These are phyloP conservation scores for Leucophenga maculata DNA, from an alignment of 2,888 invertebrate species.

Conservation along the genomic window DNA sequence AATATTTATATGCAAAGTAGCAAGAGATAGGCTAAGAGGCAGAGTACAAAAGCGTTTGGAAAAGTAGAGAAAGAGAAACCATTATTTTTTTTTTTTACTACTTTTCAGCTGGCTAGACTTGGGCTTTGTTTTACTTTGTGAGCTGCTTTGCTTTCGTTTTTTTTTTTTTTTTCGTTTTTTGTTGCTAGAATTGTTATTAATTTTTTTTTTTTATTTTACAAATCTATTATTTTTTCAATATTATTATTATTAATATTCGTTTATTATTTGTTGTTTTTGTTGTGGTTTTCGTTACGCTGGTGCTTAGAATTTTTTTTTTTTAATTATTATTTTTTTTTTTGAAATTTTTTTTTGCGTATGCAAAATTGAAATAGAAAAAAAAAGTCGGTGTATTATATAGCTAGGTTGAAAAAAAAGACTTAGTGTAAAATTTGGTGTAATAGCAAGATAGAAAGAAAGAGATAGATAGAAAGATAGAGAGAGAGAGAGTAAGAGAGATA, in stretches of 20 bases:
- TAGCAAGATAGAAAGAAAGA: too few species aligned
- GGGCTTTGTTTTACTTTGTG: neutral
- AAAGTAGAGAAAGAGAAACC: neutral
- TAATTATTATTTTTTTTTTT: neutral
- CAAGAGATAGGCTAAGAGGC: neutral
- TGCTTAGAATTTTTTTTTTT: neutral
- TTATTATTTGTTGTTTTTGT: neutral
- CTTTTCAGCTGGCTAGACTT: neutral
- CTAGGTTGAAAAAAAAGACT: too few species aligned
- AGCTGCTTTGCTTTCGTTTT: neutral
- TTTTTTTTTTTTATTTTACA: neutral
- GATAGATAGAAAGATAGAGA: constrained; percentile 11
- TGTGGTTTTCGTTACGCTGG: neutral
- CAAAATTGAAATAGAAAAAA: neutral
- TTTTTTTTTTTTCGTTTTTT: too few species aligned
- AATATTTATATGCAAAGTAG: too few species aligned
- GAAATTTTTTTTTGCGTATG: too few species aligned
- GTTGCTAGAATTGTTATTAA: neutral
- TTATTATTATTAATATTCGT: constrained; percentile 36
- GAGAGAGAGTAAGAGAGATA: constrained; percentile 27
- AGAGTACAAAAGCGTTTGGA: too few species aligned
- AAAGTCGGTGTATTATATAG: neutral
- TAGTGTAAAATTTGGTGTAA: too few species aligned
- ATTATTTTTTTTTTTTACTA: neutral
- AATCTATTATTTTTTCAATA: neutral